These are phyloP conservation scores for Sapajus apella DNA, from an alignment of 2,113 vertebrate genomes.

Conservation along the genomic window DNA sequence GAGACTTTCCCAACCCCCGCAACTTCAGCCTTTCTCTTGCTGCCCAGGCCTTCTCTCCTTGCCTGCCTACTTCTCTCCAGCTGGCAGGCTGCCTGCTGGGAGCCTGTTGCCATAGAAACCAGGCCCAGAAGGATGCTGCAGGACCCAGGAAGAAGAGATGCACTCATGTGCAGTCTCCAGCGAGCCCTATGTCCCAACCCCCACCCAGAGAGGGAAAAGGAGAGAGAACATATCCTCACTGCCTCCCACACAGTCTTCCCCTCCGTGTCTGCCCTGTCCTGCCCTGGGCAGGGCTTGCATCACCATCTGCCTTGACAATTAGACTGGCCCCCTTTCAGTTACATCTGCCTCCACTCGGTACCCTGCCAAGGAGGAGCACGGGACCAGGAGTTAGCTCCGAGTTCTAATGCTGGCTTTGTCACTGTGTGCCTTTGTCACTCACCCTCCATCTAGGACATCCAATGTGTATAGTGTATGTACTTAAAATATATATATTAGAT, in stretches of 20 bases:
- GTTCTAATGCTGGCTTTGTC: neutral
- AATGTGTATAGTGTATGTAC: neutral
- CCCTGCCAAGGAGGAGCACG: neutral
- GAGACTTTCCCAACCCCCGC: conserved; percentile 36
- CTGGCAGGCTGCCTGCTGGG: conserved; percentile 78
- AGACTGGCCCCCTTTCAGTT: neutral
- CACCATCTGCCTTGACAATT: neutral
- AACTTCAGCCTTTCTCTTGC: conserved; percentile 56
- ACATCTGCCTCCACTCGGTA: neutral
- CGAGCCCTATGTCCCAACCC: conserved; percentile 69
- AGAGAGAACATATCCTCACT: neutral
- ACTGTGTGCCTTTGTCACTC: neutral
- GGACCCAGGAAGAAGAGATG: conserved; percentile 78
- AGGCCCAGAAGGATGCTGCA: conserved; percentile 78
- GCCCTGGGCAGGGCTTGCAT: neutral
- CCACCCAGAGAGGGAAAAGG: conserved; percentile 25
- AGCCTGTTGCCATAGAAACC: conserved; percentile 86
- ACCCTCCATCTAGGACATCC: neutral
- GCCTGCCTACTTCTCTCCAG: conserved; percentile 72
- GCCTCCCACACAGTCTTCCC: conserved; percentile 6
- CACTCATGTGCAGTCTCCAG: conserved; percentile 73
- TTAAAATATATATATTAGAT: neutral
- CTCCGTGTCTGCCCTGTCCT: neutral
- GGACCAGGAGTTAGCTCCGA: neutral
- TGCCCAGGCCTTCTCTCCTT: conserved; percentile 67